Conservation (phyloP, 2,888 invertebrate genomes). For the Amphipyra berbera region DNA sequence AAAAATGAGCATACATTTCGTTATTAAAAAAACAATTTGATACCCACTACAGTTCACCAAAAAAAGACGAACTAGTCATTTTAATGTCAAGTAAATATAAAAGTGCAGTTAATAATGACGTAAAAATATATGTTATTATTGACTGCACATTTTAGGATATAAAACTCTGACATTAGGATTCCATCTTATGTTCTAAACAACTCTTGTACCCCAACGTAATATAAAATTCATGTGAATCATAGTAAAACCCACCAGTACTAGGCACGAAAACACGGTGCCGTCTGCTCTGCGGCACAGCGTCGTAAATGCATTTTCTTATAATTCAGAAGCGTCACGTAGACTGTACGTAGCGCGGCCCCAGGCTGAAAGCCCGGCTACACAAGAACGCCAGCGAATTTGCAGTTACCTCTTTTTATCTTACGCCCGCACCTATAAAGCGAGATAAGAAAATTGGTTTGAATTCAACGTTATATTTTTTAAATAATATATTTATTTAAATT, state of each 20-base stretch:
- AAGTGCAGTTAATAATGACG: no score
- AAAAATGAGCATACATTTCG: no score
- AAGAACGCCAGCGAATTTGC: slow-evolving; percentile 86
- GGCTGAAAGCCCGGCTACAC: slow-evolving; percentile 74
- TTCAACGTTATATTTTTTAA: slow-evolving; percentile 17
- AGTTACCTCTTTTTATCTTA: slow-evolving; percentile 86
- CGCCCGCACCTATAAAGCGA: slow-evolving; percentile 79
- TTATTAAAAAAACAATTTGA: no score
- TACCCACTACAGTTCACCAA: no score
- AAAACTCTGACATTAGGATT: background rate
- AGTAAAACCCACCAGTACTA: slow-evolving; percentile 72
- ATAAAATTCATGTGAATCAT: slow-evolving; percentile 74
- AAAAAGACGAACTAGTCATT: no score
- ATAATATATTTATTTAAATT: slow-evolving; percentile 2
- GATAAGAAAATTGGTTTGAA: slow-evolving; percentile 76
- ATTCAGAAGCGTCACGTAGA: slow-evolving; percentile 88
- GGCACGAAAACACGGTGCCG: slow-evolving; percentile 79
- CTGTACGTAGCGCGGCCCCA: slow-evolving; percentile 73
- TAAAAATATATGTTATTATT: no score
- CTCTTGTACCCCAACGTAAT: slow-evolving; percentile 25
- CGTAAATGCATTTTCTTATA: slow-evolving; percentile 90
- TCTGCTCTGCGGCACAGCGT: slow-evolving; percentile 75
- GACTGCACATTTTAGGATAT: no score
- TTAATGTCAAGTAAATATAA: no score
- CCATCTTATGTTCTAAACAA: slow-evolving; percentile 21